These are phyloP conservation scores for Drosophila histrio DNA, from an alignment of 2,888 invertebrate species.

Conservation along the genomic window DNA sequence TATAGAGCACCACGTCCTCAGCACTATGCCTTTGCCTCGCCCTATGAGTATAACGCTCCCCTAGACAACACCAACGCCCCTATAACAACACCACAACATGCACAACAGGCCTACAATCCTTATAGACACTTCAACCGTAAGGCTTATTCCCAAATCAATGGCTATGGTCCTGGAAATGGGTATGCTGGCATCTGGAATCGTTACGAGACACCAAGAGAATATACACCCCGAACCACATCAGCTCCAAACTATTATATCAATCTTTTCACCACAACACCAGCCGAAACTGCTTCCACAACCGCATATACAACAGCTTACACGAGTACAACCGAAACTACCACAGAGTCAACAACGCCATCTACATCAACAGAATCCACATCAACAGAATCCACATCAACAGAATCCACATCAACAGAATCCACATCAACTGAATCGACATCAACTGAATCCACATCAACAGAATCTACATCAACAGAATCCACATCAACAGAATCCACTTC, in stretches of 20 bases:
- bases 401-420: not conserved
- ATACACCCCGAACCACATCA: not conserved
- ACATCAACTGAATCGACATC: not conserved
- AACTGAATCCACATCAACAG: not conserved
- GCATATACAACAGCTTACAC: not conserved
- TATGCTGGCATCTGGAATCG: conserved; percentile 2
- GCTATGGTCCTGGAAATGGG: not conserved
- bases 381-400: too few relatives aligned
- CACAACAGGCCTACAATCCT: conserved; percentile 3
- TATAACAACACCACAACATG: not conserved
- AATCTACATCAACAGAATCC: not conserved
- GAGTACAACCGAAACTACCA: not conserved
- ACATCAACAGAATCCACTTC: not conserved
- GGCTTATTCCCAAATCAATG: not conserved
- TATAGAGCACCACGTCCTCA: not conserved
- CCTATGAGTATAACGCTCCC: not conserved
- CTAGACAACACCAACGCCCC: too few relatives aligned
- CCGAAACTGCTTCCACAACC: not conserved
- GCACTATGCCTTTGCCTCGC: not conserved
- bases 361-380: not conserved
- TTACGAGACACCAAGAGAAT: not conserved
- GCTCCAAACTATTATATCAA: not conserved
- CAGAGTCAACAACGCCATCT: not conserved
- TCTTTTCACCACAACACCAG: not conserved
- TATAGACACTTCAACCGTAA: not conserved